phyloP scores from a whole-genome alignment of 2,888 invertebrate genomes.

The Chromoteleia sp. region DNA sequence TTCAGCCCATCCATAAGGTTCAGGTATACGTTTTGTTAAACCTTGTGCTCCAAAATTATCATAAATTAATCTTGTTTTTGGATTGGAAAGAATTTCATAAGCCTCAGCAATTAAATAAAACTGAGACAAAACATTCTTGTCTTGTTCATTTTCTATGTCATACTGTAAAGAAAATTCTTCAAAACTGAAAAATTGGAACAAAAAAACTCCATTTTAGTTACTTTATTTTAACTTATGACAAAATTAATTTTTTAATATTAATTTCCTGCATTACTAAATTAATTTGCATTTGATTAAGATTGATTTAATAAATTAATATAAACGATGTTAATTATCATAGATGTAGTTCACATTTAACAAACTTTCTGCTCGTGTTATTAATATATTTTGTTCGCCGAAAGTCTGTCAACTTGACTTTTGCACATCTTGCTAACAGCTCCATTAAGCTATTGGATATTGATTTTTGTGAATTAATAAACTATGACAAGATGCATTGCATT shows the following conservation, averaged over 20 bases:
- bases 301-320: too few relatives aligned
- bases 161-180: constrained; percentile 87
- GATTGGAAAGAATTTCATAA: constrained; percentile 90
- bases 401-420: too few relatives aligned
- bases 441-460: constrained; percentile 42
- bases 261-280: too few relatives aligned
- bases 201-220: not conserved
- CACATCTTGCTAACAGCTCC: not conserved
- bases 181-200: constrained; percentile 81
- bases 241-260: too few relatives aligned
- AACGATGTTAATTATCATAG: too few relatives aligned
- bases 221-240: too few relatives aligned
- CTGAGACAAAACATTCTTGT: constrained; percentile 82
- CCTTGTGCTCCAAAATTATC: constrained; percentile 96
- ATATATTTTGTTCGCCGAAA: too few relatives aligned
- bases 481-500: constrained; percentile 42
- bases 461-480: constrained; percentile 40
- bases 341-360: too few relatives aligned
- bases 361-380: too few relatives aligned
- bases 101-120: constrained; percentile 91
- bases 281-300: too few relatives aligned
- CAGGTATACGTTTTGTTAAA: constrained; percentile 91
- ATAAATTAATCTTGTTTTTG: constrained; percentile 90
- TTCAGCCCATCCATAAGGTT: constrained; percentile 88
- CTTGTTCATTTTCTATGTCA: constrained; percentile 86